Evolutionary conservation across 2,113 vertebrate species (phyloP).

Genomic region (Lasiurus cinereus): DNA sequence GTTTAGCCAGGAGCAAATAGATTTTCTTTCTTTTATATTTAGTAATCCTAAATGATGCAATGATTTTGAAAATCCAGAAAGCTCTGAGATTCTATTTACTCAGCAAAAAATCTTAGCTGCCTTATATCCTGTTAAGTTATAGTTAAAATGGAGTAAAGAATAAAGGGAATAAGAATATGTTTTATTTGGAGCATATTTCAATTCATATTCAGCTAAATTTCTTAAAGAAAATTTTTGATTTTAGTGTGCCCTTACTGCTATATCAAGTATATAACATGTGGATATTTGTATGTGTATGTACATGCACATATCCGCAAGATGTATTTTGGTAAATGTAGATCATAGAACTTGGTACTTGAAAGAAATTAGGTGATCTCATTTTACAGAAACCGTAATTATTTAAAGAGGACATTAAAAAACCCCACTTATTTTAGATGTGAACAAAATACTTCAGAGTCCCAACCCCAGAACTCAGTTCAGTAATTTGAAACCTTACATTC

Average conservation of each 20-base stretch:
- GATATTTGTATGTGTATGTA: background rate
- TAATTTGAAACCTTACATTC: background rate
- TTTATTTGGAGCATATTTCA: constrained; percentile 1
- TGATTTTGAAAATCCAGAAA: constrained; percentile 52
- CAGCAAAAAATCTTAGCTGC: constrained; percentile 42
- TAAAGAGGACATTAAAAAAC: background rate
- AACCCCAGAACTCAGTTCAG: background rate
- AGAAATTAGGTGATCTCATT: background rate
- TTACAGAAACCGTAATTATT: background rate
- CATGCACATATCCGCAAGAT: background rate
- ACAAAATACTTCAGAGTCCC: background rate
- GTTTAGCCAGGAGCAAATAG: background rate
- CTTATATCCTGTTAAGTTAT: background rate
- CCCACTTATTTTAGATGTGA: background rate
- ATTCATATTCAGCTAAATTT: background rate
- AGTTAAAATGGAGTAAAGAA: background rate
- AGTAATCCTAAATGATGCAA: background rate
- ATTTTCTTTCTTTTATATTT: constrained; percentile 53
- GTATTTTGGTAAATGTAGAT: constrained; percentile 3
- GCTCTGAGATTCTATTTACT: constrained; percentile 39
- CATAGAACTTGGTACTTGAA: background rate
- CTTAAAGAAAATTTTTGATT: constrained; percentile 16
- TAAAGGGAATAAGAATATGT: constrained; percentile 22
- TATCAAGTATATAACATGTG: constrained; percentile 2
- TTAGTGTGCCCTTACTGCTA: background rate